These are phyloP conservation scores for Trachemys scripta DNA, from an alignment of 2,113 vertebrate genomes.

Conservation along the genomic window DNA sequence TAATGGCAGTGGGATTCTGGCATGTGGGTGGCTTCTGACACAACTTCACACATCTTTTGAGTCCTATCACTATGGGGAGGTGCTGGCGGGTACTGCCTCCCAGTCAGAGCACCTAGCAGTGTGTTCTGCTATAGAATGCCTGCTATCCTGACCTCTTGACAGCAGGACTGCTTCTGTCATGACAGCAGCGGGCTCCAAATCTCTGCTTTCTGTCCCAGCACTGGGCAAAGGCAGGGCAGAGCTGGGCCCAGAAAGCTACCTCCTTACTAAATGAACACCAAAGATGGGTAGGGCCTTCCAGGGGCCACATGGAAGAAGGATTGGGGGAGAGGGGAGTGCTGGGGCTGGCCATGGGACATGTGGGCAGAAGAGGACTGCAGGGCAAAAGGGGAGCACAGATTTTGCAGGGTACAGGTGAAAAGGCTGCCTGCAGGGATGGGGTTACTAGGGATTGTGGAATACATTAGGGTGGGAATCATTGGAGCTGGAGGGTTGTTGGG, in stretches of 20 bases:
- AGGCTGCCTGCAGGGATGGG: not conserved
- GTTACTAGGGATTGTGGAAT: rapidly evolving
- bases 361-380: rapidly evolving
- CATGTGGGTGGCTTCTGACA: too few species aligned
- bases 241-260: too few species aligned
- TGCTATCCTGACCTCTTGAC: too few species aligned
- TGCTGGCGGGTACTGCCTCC: not conserved
- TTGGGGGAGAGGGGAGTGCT: rapidly evolving
- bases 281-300: not conserved
- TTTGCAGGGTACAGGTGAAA: not conserved
- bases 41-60: too few species aligned
- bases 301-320: not conserved
- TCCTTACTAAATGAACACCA: too few species aligned
- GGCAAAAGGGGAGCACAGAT: not conserved
- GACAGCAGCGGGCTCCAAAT: too few species aligned
- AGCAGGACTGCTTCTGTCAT: too few species aligned
- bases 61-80: too few species aligned
- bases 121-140: too few species aligned
- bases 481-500: not conserved
- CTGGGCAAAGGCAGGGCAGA: not conserved
- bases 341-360: rapidly evolving
- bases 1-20: too few species aligned
- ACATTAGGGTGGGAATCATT: not conserved
- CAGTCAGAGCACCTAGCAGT: too few species aligned
- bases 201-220: too few species aligned